Evolutionary conservation across 2,888 invertebrate genomes (phyloP), one percentile per base, ranked within the genome.

Genomic region (Eupithecia centaureata): DNA sequence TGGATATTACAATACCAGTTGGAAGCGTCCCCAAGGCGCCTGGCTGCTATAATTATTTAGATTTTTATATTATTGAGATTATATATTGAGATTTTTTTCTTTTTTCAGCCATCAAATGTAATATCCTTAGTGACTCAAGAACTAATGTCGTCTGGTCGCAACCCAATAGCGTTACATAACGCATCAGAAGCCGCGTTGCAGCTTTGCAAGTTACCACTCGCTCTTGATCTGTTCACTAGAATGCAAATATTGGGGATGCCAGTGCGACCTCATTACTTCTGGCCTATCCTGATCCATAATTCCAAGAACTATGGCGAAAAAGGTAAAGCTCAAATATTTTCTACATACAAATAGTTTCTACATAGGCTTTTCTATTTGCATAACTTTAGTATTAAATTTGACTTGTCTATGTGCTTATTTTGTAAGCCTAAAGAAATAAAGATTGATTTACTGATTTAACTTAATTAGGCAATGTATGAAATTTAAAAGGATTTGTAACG

Each of bases 221-320:
- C 94, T 0, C 73, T 94, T 35, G 87, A 88, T 51, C 67, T 94
- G 73, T 89, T 95, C 56, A 82, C 82, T 0, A 78, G 87, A 7
- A 93, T 94, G 91, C 87, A 90, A 61, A 83, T 87, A 25, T 63
- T 88, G 0, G 87, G 87, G 0, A 76, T 93, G 73, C 83, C 88
- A 0, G 18, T 95, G 5, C 89, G 95, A 18, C 91, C 95, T 0
- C 95, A 96, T 75, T 96, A 94, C 79, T 96, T 95, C 79, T 96
- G 96, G 96, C 95, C 96, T 0, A 83, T 95, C 61, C 68, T 96
- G 57, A 61, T 95, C 25, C 86, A 93, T 1, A 88, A 86, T 10
- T 90, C 92, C 0, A 89, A 87, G 59, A 85, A 82, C 27, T 86
- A 90, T 64, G 95, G 95, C 0, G 95, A 95, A 73, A 88, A 86